Evolutionary conservation across 2,113 vertebrate genomes (phyloP).

Genomic region (Vombatus ursinus): DNA sequence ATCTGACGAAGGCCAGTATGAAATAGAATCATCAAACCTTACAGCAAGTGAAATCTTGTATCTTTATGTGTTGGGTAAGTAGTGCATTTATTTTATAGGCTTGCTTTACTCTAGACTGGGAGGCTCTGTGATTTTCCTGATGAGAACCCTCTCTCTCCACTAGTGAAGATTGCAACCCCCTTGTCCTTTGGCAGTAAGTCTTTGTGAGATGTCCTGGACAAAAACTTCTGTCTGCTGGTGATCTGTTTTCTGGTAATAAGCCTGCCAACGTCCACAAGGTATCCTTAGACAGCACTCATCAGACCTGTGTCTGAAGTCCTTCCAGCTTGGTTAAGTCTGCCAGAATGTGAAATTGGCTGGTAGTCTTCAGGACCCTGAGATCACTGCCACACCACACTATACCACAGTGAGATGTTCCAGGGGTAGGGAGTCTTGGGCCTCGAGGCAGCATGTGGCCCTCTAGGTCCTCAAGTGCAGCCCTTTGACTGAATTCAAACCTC

Average conservation of each 20-base stretch:
- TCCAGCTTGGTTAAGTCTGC: neutral
- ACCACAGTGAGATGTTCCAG: too few species aligned
- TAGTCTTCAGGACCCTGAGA: neutral
- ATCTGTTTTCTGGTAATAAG: neutral
- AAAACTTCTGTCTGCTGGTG: neutral
- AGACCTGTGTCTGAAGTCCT: neutral
- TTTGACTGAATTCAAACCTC: too few species aligned
- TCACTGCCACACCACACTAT: neutral
- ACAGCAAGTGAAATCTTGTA: accelerated
- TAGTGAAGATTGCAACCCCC: neutral
- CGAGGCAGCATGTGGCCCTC: too few species aligned
- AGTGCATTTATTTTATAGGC: neutral
- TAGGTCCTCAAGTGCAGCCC: too few species aligned
- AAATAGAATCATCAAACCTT: neutral
- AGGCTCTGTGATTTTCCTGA: neutral
- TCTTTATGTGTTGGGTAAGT: constrained; percentile 30
- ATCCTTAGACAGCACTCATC: neutral
- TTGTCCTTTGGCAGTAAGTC: neutral
- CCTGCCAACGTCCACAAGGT: neutral
- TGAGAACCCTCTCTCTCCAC: neutral
- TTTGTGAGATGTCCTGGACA: neutral
- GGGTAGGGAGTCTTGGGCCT: too few species aligned
- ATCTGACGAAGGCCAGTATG: neutral
- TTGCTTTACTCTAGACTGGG: neutral
- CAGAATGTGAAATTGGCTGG: neutral